Evolutionary conservation across 1,140 invertebrate genomes (phyloP).

Genomic region (Pseudomyrmex concolor): DNA sequence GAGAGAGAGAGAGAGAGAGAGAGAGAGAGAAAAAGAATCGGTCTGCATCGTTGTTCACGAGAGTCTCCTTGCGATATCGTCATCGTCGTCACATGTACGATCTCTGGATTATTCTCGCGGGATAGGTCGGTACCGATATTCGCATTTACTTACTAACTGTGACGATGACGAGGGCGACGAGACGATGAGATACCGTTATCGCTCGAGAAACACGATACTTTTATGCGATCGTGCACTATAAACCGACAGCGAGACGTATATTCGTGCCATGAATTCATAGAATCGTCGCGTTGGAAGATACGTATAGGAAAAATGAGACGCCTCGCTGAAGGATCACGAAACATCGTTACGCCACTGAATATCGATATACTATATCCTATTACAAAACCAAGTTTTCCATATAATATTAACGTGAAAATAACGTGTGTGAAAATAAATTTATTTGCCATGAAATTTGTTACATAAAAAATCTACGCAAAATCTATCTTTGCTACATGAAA

Average conservation of each 20-base stretch:
- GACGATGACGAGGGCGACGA: neutral
- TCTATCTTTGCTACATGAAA: too few species aligned
- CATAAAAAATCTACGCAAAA: too few species aligned
- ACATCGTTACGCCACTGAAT: neutral
- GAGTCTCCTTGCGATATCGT: neutral
- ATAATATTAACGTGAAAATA: too few species aligned
- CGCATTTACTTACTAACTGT: constrained; percentile 19
- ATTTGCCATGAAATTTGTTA: too few species aligned
- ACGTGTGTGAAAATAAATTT: too few species aligned
- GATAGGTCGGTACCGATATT: constrained; percentile 50
- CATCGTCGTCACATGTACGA: constrained; percentile 31
- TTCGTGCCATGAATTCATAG: constrained; percentile 38
- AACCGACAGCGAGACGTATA: constrained; percentile 15
- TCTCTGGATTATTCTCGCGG: constrained; percentile 31
- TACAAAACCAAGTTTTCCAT: too few species aligned
- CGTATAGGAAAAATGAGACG: constrained; percentile 17
- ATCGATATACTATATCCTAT: neutral
- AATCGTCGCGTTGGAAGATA: neutral
- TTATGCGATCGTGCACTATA: constrained; percentile 34
- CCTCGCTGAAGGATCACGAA: neutral
- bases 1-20: too few species aligned
- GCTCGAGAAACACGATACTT: constrained; percentile 37
- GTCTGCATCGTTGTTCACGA: constrained; percentile 3
- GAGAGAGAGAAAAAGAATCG: neutral
- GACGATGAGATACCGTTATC: constrained; percentile 41